Evolutionary conservation across 2,888 invertebrate genomes (phyloP).

Genomic region (Apomyelois bistriatella): DNA sequence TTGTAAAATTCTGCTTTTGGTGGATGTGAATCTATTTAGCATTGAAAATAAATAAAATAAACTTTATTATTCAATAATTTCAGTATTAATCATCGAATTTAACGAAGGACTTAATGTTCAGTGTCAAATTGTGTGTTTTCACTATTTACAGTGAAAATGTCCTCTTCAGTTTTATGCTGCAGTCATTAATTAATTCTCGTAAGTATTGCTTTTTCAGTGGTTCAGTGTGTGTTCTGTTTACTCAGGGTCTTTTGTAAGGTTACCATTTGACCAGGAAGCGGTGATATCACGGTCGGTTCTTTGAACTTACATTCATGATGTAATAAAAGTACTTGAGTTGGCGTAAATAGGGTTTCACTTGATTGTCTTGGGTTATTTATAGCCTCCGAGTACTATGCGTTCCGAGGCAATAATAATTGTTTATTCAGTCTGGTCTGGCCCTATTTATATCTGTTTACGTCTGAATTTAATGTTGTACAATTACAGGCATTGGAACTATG

Average conservation of each 20-base stretch:
- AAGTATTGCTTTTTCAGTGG: conserved; percentile 33
- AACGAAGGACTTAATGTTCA: conserved; percentile 28
- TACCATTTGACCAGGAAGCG: conserved; percentile 51
- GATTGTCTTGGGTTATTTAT: conserved; percentile 59
- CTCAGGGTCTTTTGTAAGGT: conserved; percentile 41
- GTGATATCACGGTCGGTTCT: conserved; percentile 62
- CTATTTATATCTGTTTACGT: conserved; percentile 27
- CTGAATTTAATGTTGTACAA: conserved; percentile 20
- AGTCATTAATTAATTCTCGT: conserved; percentile 17
- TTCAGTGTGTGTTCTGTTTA: conserved; percentile 21
- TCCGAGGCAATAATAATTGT: conserved; percentile 50
- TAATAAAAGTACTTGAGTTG: conserved; percentile 29
- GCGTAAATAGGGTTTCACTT: conserved; percentile 42
- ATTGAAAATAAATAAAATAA: conserved; percentile 27
- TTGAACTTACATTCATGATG: conserved; percentile 45
- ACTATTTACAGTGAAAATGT: conserved; percentile 31
- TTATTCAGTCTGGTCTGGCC: conserved; percentile 34
- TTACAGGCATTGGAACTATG: background rate
- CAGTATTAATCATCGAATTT: conserved; percentile 17
- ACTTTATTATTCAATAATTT: conserved; percentile 12
- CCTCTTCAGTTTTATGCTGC: conserved; percentile 31
- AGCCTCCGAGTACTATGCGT: conserved; percentile 46
- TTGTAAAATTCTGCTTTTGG: conserved; percentile 26
- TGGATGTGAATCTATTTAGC: conserved; percentile 22
- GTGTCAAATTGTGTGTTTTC: conserved; percentile 34